A percentile compares a stretch with the other conserved stretches of the same genome.
phyloP scores from a whole-genome alignment of 2,113 vertebrate genomes.

The Pseudonaja textilis region DNA sequence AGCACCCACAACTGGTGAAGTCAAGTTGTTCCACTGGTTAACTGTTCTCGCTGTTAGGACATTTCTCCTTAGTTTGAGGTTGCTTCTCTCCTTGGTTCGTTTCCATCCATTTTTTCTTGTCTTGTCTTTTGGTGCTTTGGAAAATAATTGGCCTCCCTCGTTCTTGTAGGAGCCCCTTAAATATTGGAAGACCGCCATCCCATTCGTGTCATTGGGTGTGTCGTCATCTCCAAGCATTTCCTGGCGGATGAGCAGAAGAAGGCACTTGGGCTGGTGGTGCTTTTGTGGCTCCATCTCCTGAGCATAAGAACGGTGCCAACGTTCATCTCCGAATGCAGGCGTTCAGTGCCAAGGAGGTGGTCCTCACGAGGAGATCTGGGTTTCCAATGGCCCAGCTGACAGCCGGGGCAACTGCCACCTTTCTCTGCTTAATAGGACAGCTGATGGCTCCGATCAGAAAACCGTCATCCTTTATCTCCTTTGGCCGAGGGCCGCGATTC shows the following conservation, averaged over 20 bases:
- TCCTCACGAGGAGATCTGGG: constrained; percentile 10
- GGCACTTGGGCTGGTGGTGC: too few species aligned
- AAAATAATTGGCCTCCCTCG: not conserved
- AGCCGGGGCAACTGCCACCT: constrained; percentile 52
- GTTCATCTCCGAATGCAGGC: accelerated
- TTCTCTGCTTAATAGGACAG: constrained; percentile 55
- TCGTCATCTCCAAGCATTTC: not conserved
- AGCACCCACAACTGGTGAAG: not conserved
- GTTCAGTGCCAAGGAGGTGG: constrained; percentile 36
- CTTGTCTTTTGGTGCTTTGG: not conserved
- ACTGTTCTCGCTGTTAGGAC: not conserved
- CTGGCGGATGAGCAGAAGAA: not conserved
- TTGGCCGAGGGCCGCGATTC: constrained; percentile 76
- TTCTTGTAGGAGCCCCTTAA: not conserved
- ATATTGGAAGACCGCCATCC: not conserved
- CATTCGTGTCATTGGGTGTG: not conserved
- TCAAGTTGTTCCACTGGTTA: not conserved
- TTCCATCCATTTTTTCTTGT: not conserved
- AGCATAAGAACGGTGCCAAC: constrained; percentile 41
- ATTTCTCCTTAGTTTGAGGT: not conserved
- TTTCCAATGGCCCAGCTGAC: constrained; percentile 47
- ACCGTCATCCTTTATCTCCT: constrained; percentile 15
- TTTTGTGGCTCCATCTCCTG: not conserved
- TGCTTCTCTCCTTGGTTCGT: not conserved
- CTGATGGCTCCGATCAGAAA: constrained; percentile 22